phyloP scores from a whole-genome alignment of 2,797 vertebrate species.

The Lateolabrax maculatus region DNA sequence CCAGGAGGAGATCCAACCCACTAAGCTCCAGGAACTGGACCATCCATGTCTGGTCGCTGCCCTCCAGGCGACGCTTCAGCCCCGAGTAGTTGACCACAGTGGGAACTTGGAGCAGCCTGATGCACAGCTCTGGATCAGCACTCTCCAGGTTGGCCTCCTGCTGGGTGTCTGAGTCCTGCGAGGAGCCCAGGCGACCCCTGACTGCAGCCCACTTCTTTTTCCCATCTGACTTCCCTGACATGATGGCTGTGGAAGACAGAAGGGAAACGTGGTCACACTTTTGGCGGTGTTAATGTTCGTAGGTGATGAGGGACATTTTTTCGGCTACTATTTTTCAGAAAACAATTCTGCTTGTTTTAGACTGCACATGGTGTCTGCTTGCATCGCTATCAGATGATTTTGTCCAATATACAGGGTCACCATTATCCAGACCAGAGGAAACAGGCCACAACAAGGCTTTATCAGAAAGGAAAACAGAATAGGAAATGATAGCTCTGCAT shows the following conservation, averaged over 20 bases:
- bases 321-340: neutral
- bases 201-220: slow-evolving; percentile 94
- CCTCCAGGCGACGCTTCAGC: slow-evolving; percentile 94
- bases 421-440: slow-evolving; percentile 61
- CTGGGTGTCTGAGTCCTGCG: slow-evolving; percentile 90
- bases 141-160: slow-evolving; percentile 96
- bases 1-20: slow-evolving; percentile 95
- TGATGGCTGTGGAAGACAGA: slow-evolving; percentile 74
- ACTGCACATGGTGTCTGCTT: slow-evolving; percentile 31
- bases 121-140: slow-evolving; percentile 95
- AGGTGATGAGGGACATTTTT: slow-evolving; percentile 5
- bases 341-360: slow-evolving; percentile 12
- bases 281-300: neutral
- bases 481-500: slow-evolving; percentile 73
- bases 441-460: slow-evolving; percentile 55
- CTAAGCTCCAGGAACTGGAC: slow-evolving; percentile 97
- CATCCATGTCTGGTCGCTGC: slow-evolving; percentile 95
- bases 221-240: slow-evolving; percentile 90
- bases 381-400: slow-evolving; percentile 5
- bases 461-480: slow-evolving; percentile 67
- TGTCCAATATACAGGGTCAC: slow-evolving; percentile 6
- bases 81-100: slow-evolving; percentile 97
- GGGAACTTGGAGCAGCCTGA: slow-evolving; percentile 95
- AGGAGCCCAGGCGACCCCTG: slow-evolving; percentile 90
- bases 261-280: slow-evolving; percentile 7